Base-by-base conservation (phyloP, 2,113 vertebrate species). In the Serinus canaria region DNA sequence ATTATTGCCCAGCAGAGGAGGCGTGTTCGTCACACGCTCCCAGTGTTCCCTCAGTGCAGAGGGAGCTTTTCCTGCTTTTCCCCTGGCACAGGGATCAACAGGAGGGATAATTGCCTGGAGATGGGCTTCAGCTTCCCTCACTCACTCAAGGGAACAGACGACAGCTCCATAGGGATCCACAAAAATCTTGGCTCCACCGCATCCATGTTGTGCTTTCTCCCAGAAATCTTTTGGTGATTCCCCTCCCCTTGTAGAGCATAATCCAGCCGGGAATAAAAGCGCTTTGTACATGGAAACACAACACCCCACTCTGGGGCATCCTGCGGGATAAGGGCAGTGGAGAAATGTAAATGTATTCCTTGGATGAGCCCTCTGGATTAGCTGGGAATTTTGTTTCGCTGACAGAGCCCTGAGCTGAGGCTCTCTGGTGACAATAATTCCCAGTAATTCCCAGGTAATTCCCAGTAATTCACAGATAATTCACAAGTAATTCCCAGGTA, bases 311-410 rank as follows among this genome's bases (percentile, higher is more conserved):
- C 66, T 22, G 75, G 79, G 56, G 82, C 76, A 92, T 92, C 46
- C 80, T 67, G n/a, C 0, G 76, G 76, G 63, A 80, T 28, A 83
- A 75, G 83, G 63, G 81, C 35, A 60, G 46, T 6, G 39, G 43
- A 69, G 79, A 76, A 93, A 93, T 83, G 90, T 62, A 88, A 93
- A 90, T 86, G 41, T n/a, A 10, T 70, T 66, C 88, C 89, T 70
- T 35, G 63, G 88, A 88, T 73, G 85, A 96, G 75, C 79, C 67
- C 67, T 83, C 70, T 66, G 82, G 79, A 90, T 93, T 86, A 93
- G n/a, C 62, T 53, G 87, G 13, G 94, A 66, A 64, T 88, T 76
- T 91, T 52, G 1, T 87, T 83, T 89, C 24, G 4, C 62, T 12
- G 2, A 53, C 70, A 50, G 50, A 81, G 50, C 63, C 44, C 59